Percentiles rank a stretch among this genome's conserved stretches.
phyloP scores from a whole-genome alignment of 1,140 invertebrate species.

The Drosophila pruinosa region DNA sequence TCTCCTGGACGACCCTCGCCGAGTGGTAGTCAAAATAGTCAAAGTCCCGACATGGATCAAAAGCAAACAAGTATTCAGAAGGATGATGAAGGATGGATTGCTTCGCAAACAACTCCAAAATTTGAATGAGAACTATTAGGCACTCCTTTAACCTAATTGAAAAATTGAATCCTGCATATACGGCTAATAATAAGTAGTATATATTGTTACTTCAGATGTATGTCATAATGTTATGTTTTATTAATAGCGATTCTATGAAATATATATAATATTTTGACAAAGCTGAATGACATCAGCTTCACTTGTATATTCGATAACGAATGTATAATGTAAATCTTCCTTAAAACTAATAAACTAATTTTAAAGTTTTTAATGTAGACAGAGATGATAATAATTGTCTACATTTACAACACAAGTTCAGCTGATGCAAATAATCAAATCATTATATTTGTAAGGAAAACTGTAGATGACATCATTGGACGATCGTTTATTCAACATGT shows the following conservation, averaged over 20 bases:
- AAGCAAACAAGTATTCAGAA: slow-evolving; percentile 34
- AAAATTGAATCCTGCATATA: slow-evolving; percentile 1
- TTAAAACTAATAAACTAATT: neutral
- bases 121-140: slow-evolving; percentile 12
- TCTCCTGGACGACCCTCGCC: slow-evolving; percentile 24
- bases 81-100: slow-evolving; percentile 20
- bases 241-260: neutral
- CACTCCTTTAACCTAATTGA: slow-evolving; percentile 8
- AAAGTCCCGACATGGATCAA: slow-evolving; percentile 1
- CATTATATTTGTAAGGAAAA: neutral
- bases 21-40: slow-evolving; percentile 37
- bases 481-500: too few relatives aligned
- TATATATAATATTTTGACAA: too few relatives aligned
- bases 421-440: neutral
- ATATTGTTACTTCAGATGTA: neutral
- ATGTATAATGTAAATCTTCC: neutral
- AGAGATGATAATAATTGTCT: neutral
- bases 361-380: neutral
- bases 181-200: neutral
- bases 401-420: neutral
- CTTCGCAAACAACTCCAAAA: slow-evolving; percentile 9
- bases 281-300: neutral
- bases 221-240: neutral
- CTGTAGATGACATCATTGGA: neutral
- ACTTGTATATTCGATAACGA: neutral